phyloP scores from a whole-genome alignment of 2,888 invertebrate species.

The Cerastis rubricosa region DNA sequence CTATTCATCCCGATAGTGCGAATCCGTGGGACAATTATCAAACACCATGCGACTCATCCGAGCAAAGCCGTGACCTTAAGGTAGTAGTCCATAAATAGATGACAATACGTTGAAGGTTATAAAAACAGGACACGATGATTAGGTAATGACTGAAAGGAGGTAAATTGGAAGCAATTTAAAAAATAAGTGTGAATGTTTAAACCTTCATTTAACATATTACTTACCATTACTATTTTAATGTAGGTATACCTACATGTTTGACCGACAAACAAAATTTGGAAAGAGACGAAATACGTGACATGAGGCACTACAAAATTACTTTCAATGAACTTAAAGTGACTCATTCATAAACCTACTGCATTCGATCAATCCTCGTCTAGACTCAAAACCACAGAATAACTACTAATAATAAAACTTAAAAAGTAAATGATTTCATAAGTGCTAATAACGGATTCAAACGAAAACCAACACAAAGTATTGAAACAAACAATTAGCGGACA shows the following conservation, averaged over 20 bases:
- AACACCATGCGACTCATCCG: neutral
- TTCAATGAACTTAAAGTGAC: slow-evolving; percentile 1
- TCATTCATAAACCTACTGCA: slow-evolving; percentile 6
- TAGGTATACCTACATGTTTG: neutral
- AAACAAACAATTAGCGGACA: slow-evolving; percentile 21
- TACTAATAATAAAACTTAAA: slow-evolving; percentile 15
- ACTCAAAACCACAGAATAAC: slow-evolving; percentile 16
- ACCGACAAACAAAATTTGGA: neutral
- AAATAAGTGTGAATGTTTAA: neutral
- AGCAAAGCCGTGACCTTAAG: neutral
- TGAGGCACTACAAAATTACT: neutral
- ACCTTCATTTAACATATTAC: neutral
- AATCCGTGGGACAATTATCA: neutral
- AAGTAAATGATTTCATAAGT: slow-evolving; percentile 45
- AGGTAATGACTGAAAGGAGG: neutral
- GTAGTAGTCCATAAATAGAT: neutral
- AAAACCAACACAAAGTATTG: slow-evolving; percentile 27
- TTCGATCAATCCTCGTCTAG: neutral
- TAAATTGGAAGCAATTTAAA: neutral
- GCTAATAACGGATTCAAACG: slow-evolving; percentile 51
- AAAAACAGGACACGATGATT: neutral
- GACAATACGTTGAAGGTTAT: neutral
- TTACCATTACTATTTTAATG: slow-evolving; percentile 4
- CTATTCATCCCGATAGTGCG: neutral
- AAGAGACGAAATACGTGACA: slow-evolving; percentile 16